These are phyloP conservation scores for Acromyrmex heyeri DNA, from an alignment of 1,140 invertebrate species.

Conservation along the genomic window DNA sequence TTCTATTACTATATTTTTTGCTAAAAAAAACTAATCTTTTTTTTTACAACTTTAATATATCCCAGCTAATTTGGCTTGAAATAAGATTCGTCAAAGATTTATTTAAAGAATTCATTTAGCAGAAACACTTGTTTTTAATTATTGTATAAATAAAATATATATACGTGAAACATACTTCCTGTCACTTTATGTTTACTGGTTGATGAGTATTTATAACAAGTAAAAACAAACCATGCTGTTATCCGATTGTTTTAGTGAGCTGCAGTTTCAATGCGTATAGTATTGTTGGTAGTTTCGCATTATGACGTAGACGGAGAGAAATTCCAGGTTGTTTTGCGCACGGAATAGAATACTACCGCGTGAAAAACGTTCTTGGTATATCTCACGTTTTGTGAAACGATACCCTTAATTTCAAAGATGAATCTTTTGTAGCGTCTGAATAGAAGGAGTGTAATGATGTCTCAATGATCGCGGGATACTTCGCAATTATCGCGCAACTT, in stretches of 20 bases:
- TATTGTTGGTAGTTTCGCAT: slow-evolving; percentile 45
- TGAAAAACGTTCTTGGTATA: slow-evolving; percentile 28
- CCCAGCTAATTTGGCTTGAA: neutral
- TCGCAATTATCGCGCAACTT: slow-evolving; percentile 1
- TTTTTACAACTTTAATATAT: neutral
- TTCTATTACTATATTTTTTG: neutral
- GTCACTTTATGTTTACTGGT: neutral
- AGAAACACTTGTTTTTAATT: neutral
- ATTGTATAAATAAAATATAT: neutral
- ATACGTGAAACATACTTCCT: neutral
- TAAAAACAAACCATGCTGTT: slow-evolving; percentile 22
- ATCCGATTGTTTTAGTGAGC: slow-evolving; percentile 2
- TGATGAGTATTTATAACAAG: slow-evolving; percentile 11
- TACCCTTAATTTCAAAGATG: slow-evolving; percentile 26
- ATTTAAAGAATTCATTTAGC: neutral
- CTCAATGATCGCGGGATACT: neutral
- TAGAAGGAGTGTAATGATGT: neutral
- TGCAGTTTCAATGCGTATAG: slow-evolving; percentile 16
- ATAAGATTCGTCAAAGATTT: neutral
- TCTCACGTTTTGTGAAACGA: neutral
- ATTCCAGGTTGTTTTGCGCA: slow-evolving; percentile 15
- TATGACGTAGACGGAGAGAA: slow-evolving; percentile 25
- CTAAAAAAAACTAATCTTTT: neutral
- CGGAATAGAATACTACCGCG: slow-evolving; percentile 5
- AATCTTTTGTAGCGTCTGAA: slow-evolving; percentile 27